Base-by-base conservation (phyloP, 1,140 invertebrate genomes). In the Bradynema listronoti region DNA sequence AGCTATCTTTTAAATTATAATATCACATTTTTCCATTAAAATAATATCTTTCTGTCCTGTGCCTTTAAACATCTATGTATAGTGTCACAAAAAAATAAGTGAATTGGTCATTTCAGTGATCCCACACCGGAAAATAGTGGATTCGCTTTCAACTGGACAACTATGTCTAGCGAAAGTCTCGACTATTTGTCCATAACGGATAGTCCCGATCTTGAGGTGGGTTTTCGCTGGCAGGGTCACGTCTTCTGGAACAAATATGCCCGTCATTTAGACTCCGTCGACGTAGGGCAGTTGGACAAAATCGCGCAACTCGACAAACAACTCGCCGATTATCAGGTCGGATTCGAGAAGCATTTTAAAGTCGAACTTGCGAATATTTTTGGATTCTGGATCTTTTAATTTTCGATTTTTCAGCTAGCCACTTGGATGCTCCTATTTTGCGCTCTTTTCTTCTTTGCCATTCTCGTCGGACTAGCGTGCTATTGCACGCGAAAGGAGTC, bases 371-470 rank as follows among this genome's bases (percentile, higher is more conserved):
- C n/a, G n/a, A n/a, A n/a, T n/a, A n/a, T n/a, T 53, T 30, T 2
- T 11, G 7, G 7, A 16, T 47, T 30, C n/a, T 61, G 22, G 6
- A 32, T 7, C 16, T 25, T 1, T 4, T 14, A 22, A 57, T 22
- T 25, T 16, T 62, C n/a, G 14, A 6, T 16, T 4, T 39, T 66
- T 61, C 41, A 76, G 72, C 59, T 77, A 11, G 74, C 74, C 24
- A 78, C 74, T 6, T 78, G 73, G 60, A 64, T 77, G 68, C 71
- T 77, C 14, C 66, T 76, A 0, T 77, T 78, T 56, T 78, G 76
- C 51, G 66, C 74, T 16, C 63, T 78, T 4, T 77, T 77, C 58
- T 77, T 77, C 63, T 77, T 77, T 34, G 71, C 74, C 1, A 77
- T 77, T 45, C 60, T 77, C 22, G 74, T 77, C 47, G 74, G 76